Percentiles rank a stretch among this genome's conserved stretches.
phyloP scores from a whole-genome alignment of 2,113 vertebrate species.

The Mohoua ochrocephala region DNA sequence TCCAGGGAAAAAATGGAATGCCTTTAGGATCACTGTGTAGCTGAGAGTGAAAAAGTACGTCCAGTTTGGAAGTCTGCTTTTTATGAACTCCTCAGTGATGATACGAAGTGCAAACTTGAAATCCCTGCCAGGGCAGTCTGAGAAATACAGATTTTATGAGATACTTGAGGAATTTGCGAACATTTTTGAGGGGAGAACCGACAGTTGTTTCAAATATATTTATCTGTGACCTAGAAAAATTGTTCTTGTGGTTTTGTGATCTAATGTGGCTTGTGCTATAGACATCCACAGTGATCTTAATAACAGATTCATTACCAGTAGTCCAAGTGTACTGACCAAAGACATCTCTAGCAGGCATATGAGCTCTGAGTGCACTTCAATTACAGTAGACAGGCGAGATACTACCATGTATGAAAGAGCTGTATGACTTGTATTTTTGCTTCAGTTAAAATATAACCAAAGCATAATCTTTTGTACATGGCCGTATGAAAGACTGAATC shows the following conservation, averaged over 20 bases:
- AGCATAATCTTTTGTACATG: background rate
- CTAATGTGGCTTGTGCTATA: background rate
- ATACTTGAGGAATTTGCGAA: background rate
- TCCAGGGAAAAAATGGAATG: background rate
- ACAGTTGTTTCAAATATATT: background rate
- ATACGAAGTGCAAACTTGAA: background rate
- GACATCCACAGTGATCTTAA: background rate
- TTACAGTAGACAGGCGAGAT: background rate
- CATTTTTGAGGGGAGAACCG: background rate
- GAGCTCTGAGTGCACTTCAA: background rate
- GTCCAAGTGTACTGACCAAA: background rate
- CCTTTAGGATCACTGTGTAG: background rate
- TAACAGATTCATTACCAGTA: background rate
- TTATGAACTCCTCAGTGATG: background rate
- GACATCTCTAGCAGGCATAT: background rate
- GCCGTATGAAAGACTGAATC: background rate
- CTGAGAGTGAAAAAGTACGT: background rate
- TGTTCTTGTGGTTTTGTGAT: background rate
- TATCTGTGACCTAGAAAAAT: background rate
- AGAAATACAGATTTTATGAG: slow-evolving; percentile 15
- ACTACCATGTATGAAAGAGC: background rate
- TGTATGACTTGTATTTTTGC: background rate
- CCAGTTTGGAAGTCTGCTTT: background rate
- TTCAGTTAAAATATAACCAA: slow-evolving; percentile 33
- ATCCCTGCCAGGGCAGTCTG: background rate